Evolutionary conservation across 2,797 vertebrate genomes (phyloP).

Genomic region (Gymnoscopelus braueri): DNA sequence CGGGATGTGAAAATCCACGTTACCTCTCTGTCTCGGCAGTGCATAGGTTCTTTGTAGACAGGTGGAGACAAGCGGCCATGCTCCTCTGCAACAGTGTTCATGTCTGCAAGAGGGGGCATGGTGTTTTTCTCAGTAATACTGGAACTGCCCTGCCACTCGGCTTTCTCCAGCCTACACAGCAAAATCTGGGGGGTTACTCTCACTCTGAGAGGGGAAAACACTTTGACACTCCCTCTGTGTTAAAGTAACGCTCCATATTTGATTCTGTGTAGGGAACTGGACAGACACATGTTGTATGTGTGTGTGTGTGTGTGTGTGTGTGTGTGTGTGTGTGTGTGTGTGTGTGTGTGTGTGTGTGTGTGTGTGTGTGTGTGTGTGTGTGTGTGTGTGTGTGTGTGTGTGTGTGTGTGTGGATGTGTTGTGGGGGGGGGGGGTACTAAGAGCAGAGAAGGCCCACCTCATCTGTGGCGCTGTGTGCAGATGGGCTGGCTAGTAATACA

Average conservation of each 20-base stretch:
- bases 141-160: slow-evolving; percentile 41
- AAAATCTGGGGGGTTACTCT: too few species aligned
- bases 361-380: too few species aligned
- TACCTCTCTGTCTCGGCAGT: slow-evolving; percentile 21
- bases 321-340: background rate
- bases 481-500: slow-evolving; percentile 49
- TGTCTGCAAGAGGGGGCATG: slow-evolving; percentile 28
- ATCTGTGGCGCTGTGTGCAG: slow-evolving; percentile 50
- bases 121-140: slow-evolving; percentile 29
- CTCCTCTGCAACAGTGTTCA: slow-evolving; percentile 9
- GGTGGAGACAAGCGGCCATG: slow-evolving; percentile 31
- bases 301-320: background rate
- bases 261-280: slow-evolving; percentile 44
- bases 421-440: slow-evolving; percentile 11
- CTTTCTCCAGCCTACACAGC: slow-evolving; percentile 16
- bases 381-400: slow-evolving; percentile 32
- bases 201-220: too few species aligned
- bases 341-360: too few species aligned
- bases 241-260: background rate
- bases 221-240: too few species aligned
- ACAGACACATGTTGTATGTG: slow-evolving; percentile 49
- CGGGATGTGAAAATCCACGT: background rate
- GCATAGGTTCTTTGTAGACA: slow-evolving; percentile 41
- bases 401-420: background rate
- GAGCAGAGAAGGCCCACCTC: slow-evolving; percentile 39